phyloP scores from a whole-genome alignment of 2,113 vertebrate species.

The Anarrhichthys ocellatus region DNA sequence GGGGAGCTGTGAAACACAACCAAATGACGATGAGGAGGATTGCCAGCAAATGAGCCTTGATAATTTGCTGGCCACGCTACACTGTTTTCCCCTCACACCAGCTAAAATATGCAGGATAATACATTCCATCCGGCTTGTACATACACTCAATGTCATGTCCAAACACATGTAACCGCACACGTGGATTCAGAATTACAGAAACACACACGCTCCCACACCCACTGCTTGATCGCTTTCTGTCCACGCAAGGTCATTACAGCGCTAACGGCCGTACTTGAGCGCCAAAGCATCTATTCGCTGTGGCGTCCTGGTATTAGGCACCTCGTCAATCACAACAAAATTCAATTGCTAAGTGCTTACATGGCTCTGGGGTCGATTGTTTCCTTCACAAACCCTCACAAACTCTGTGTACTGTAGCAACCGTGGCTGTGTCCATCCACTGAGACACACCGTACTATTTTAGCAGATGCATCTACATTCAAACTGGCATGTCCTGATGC shows the following conservation, averaged over 20 bases:
- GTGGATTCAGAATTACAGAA: background rate
- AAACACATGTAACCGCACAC: background rate
- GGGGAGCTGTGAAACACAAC: conserved; percentile 61
- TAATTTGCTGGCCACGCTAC: conserved; percentile 31
- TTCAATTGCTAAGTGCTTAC: conserved; percentile 30
- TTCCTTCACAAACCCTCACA: conserved; percentile 10
- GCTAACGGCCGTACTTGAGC: conserved; percentile 11
- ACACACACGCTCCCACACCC: background rate
- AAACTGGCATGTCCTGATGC: background rate
- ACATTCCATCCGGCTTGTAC: background rate
- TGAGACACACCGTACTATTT: background rate
- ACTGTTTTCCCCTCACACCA: background rate
- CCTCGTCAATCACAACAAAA: conserved; percentile 35
- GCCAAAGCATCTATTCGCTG: conserved; percentile 27
- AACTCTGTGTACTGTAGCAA: too few species aligned
- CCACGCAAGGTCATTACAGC: conserved; percentile 31
- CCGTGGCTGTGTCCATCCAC: background rate
- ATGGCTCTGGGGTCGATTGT: conserved; percentile 15
- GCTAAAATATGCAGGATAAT: conserved; percentile 17
- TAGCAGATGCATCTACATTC: background rate
- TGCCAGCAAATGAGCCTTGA: conserved; percentile 54
- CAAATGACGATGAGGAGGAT: conserved; percentile 56
- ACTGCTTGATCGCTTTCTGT: conserved; percentile 20
- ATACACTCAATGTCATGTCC: background rate
- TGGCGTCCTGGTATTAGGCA: conserved; percentile 7